A percentile compares a stretch with the other conserved stretches of the same genome.
Evolutionary conservation across 1,140 invertebrate species (phyloP).

Genomic region (Drosophila littoralis): DNA sequence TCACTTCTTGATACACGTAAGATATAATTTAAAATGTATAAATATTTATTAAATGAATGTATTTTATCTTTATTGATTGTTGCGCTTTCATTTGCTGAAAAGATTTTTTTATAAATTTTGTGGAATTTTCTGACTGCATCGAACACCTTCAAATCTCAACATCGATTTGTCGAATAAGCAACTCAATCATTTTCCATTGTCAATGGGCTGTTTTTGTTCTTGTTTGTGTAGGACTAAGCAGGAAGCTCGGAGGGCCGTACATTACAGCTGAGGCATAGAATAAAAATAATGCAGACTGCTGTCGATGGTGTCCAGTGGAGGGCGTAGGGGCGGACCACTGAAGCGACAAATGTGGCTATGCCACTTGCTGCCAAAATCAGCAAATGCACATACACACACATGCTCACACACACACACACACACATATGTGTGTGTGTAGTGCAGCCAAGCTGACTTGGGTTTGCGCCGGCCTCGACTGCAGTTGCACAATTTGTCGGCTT

Average conservation of each 20-base stretch:
- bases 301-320: constrained; percentile 21
- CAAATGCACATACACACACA: constrained; percentile 26
- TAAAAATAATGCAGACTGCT: constrained; percentile 79
- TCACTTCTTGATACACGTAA: too few relatives aligned
- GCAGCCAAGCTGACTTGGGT: constrained; percentile 63
- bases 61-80: too few relatives aligned
- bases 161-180: constrained; percentile 82
- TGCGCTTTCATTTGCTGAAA: too few relatives aligned
- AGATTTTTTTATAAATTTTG: neutral
- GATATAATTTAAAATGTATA: neutral
- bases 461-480: constrained; percentile 52
- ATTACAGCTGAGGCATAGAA: constrained; percentile 50
- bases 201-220: constrained; percentile 37
- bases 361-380: constrained; percentile 82
- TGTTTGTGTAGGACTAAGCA: neutral
- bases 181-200: constrained; percentile 81
- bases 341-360: constrained; percentile 79
- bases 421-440: neutral
- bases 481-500: constrained; percentile 79
- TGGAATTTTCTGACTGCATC: constrained; percentile 4
- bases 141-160: constrained; percentile 45
- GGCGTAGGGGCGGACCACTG: constrained; percentile 37
- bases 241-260: constrained; percentile 1
- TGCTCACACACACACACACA: constrained; percentile 9
- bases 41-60: neutral